phyloP scores from a whole-genome alignment of 1,140 invertebrate genomes.

The Eriocheir sinensis region DNA sequence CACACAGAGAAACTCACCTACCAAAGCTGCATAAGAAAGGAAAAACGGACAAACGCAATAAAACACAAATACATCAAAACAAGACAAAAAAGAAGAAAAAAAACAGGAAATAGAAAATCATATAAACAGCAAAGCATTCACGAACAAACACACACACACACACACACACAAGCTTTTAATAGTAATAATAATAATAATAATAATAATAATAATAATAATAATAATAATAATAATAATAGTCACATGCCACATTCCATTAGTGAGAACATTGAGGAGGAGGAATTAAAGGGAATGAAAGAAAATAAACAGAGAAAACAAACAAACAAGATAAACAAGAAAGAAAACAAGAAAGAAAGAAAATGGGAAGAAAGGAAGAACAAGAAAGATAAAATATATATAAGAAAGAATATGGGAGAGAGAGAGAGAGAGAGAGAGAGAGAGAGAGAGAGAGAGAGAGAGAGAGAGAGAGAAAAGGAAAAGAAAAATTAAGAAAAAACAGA shows the following conservation, averaged over 20 bases:
- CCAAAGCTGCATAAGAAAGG: not conserved
- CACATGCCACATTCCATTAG: too few species aligned
- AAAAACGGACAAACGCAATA: not conserved
- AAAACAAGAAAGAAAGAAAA: not conserved
- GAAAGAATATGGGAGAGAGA: not conserved
- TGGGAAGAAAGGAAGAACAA: not conserved
- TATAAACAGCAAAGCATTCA: not conserved
- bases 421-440: not conserved
- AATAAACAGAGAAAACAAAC: not conserved
- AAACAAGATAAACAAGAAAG: not conserved
- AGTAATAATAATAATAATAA: not conserved
- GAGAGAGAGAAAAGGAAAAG: not conserved
- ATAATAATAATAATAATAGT: too few species aligned
- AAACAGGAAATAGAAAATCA: not conserved
- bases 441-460: not conserved
- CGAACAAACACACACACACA: not conserved
- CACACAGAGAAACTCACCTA: not conserved
- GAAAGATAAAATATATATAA: not conserved
- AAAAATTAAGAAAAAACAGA: too few species aligned
- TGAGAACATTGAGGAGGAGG: not conserved
- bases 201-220: not conserved
- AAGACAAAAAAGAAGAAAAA: not conserved
- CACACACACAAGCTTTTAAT: not conserved
- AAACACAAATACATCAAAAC: not conserved
- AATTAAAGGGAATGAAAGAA: not conserved